These are phyloP conservation scores for Neodiprion fabricii DNA, from an alignment of 1,140 invertebrate genomes.

Conservation along the genomic window DNA sequence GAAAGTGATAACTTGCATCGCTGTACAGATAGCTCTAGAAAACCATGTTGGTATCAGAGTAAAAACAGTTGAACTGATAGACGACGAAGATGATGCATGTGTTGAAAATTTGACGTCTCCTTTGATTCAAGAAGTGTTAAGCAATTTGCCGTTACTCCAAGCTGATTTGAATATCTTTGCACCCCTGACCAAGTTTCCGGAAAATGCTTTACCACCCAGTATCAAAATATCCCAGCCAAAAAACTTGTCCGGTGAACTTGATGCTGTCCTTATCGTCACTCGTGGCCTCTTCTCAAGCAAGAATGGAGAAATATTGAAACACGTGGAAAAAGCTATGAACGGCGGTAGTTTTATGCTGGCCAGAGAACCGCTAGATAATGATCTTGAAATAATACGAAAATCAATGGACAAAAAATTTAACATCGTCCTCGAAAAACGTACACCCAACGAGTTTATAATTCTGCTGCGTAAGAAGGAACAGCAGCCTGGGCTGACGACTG, in stretches of 20 bases:
- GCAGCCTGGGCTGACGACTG: conserved; percentile 35
- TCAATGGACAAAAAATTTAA: conserved; percentile 37
- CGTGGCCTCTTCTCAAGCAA: conserved; percentile 36
- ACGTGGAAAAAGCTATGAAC: conserved; percentile 42
- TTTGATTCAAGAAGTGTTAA: conserved; percentile 62
- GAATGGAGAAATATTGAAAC: conserved; percentile 34
- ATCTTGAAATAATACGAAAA: conserved; percentile 28
- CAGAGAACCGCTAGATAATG: conserved; percentile 45
- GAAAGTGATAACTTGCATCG: conserved; percentile 60
- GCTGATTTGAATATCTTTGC: conserved; percentile 58
- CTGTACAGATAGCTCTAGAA: conserved; percentile 76
- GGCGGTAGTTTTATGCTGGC: conserved; percentile 61
- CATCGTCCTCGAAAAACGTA: conserved; percentile 44
- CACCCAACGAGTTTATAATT: conserved; percentile 40
- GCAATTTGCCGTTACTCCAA: conserved; percentile 66
- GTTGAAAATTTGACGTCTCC: conserved; percentile 49
- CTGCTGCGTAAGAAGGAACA: conserved; percentile 46
- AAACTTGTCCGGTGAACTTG: conserved; percentile 62
- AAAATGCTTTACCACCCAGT: conserved; percentile 56
- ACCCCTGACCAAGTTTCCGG: conserved; percentile 46
- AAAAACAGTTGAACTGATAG: conserved; percentile 72
- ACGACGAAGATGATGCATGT: conserved; percentile 47
- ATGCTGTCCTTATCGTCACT: conserved; percentile 64
- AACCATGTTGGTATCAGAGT: conserved; percentile 72
- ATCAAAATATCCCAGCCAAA: conserved; percentile 66